Base-by-base conservation (phyloP, 2,797 vertebrate genomes). In the Jordanella pulchra region DNA sequence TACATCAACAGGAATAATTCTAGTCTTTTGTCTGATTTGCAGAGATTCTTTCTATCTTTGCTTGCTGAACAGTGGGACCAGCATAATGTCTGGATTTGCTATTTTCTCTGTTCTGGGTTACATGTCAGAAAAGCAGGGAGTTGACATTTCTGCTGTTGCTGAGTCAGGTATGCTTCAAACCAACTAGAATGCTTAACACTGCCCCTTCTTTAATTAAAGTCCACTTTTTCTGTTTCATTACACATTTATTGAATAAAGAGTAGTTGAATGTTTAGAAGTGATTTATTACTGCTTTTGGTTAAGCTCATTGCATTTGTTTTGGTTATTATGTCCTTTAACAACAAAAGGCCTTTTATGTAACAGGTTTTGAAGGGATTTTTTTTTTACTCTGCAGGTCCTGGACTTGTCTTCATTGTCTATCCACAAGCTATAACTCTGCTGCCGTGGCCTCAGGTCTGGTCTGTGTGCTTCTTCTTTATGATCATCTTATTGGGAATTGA, bases 71-170 rank as follows among this genome's bases (percentile, higher is more conserved):
- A 93, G 93, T 39, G 91, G 89, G 21, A 92, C 93, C 78, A 94
- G 94, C 71, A 92, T 94, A 53, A 1, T 92, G 10, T 89, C 89
- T 12, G 94, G 94, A n/a, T 91, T 94, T 73, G 92, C 91, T 35
- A 93, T 94, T 77, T 94, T 94, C 77, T 93, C 94, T 27, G 25
- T 94, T 73, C 77, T 94, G 69, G 94, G 94, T 48, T 92, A 93
- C 85, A 94, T 94, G 92, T 90, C 92, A 35, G 51, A 89, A 44
- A 90, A 92, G 50, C 92, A 93, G 54, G 91, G 89, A 32, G 63
- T 94, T 1, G 85, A 90, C 58, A 93, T 94, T 72, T 74, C 89
- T 39, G 12, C 79, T 54, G 92, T 94, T 67, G 92, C 93, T 23
- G 93, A 94, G 47, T 92, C 93, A 73, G 93, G 93, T 94, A 25